A percentile compares a stretch with the other conserved stretches of the same genome.
Evolutionary conservation across 2,888 invertebrate genomes (phyloP).

Genomic region (Sinhomidia bicolor): DNA sequence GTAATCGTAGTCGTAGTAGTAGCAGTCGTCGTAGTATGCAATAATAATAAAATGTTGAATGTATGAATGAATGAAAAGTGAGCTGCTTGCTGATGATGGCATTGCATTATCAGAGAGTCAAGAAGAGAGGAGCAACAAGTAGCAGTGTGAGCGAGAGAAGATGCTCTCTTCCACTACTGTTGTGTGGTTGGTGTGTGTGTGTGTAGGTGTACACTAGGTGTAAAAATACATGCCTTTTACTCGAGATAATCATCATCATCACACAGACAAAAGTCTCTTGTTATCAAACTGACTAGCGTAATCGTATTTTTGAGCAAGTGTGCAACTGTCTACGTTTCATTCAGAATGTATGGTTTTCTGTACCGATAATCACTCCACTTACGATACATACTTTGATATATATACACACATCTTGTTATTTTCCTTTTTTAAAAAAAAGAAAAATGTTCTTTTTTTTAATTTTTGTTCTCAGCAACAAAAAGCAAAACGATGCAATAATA

Average conservation of each 20-base stretch:
- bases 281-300: no score
- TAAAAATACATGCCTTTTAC: background rate
- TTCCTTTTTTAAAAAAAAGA: background rate
- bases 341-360: background rate
- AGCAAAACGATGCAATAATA: background rate
- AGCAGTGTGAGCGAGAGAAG: slow-evolving; percentile 13
- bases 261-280: no score
- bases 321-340: background rate
- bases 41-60: slow-evolving; percentile 42
- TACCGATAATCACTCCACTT: background rate
- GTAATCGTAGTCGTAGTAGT: background rate
- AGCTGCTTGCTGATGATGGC: slow-evolving; percentile 2
- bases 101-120: background rate
- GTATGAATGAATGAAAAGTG: slow-evolving; percentile 67
- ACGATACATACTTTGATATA: no score
- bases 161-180: no score
- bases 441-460: no score
- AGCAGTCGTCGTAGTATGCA: no score
- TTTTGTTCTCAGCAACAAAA: background rate
- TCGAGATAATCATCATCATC: background rate
- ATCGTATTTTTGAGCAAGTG: background rate
- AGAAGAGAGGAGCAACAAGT: slow-evolving; percentile 6
- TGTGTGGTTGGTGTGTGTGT: background rate
- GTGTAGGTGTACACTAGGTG: background rate
- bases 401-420: background rate